These are phyloP conservation scores for Caradrina clavipalpis DNA, from an alignment of 2,888 invertebrate genomes.

Conservation along the genomic window DNA sequence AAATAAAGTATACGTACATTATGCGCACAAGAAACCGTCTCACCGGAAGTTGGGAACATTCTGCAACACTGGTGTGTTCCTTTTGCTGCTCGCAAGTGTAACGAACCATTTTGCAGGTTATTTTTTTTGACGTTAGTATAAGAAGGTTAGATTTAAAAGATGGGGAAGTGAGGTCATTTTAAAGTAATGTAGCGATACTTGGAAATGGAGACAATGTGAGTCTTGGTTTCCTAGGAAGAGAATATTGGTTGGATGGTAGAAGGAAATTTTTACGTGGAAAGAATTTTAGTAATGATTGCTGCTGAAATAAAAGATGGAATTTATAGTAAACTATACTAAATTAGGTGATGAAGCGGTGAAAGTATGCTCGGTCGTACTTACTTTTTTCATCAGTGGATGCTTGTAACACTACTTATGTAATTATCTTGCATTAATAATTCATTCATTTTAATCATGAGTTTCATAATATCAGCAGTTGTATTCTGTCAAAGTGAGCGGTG, in stretches of 20 bases:
- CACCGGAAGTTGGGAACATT: slow-evolving; percentile 66
- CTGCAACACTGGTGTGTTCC: slow-evolving; percentile 55
- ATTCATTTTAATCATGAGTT: no score
- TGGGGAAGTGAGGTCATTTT: not conserved
- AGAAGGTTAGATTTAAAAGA: not conserved
- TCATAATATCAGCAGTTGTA: no score
- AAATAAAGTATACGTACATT: slow-evolving; percentile 62
- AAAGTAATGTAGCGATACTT: not conserved
- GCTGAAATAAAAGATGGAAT: no score
- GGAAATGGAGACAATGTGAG: not conserved
- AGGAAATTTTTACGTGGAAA: not conserved
- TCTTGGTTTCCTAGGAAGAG: not conserved
- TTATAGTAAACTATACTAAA: no score
- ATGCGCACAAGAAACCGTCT: slow-evolving; percentile 61
- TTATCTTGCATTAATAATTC: no score
- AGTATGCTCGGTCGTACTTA: no score
- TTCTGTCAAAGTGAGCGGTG: no score
- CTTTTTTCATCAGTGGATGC: no score
- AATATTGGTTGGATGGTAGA: not conserved
- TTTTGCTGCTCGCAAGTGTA: slow-evolving; percentile 39
- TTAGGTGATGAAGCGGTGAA: no score
- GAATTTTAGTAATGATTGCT: no score
- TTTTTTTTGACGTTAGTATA: slow-evolving; percentile 2
- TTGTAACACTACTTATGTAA: no score
- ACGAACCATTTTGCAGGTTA: slow-evolving; percentile 3